A percentile compares a stretch with the other conserved stretches of the same genome.
phyloP scores from a whole-genome alignment of 2,797 vertebrate species.

The Pseudochaenichthys georgianus region DNA sequence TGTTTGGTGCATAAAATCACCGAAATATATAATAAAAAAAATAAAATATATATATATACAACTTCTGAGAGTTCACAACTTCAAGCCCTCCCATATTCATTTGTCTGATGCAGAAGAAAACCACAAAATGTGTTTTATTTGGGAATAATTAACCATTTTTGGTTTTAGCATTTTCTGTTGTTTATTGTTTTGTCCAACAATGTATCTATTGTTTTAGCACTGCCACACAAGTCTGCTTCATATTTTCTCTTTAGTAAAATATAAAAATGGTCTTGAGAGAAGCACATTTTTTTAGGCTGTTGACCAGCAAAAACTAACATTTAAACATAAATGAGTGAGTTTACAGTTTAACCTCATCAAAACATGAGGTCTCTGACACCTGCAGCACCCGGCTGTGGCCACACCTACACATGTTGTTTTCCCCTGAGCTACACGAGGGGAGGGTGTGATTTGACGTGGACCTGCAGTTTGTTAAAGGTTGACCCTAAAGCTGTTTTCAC shows the following conservation, averaged over 20 bases:
- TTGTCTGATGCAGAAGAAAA: not conserved
- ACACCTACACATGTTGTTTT: constrained; percentile 86
- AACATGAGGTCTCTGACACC: constrained; percentile 20
- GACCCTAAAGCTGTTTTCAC: constrained; percentile 71
- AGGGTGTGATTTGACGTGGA: constrained; percentile 4
- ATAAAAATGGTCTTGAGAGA: not conserved
- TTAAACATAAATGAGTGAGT: not conserved
- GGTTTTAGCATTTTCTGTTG: not conserved
- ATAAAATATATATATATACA: no score
- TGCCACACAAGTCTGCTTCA: not conserved
- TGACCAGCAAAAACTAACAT: not conserved
- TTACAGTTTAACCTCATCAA: constrained; percentile 8
- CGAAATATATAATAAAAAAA: not conserved
- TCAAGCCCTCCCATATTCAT: not conserved
- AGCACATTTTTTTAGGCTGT: not conserved
- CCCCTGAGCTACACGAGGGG: constrained; percentile 8
- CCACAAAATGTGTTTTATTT: not conserved
- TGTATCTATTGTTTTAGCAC: not conserved
- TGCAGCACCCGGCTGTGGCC: constrained; percentile 56
- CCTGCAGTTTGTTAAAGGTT: constrained; percentile 35
- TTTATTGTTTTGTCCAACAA: not conserved
- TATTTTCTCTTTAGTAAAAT: not conserved
- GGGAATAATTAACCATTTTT: not conserved
- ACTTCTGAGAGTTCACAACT: not conserved
- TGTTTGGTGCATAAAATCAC: not conserved